Percentiles rank a stretch among this genome's conserved stretches.
These are phyloP conservation scores for Myripristis murdjan DNA, from an alignment of 2,797 vertebrate species.

Conservation along the genomic window DNA sequence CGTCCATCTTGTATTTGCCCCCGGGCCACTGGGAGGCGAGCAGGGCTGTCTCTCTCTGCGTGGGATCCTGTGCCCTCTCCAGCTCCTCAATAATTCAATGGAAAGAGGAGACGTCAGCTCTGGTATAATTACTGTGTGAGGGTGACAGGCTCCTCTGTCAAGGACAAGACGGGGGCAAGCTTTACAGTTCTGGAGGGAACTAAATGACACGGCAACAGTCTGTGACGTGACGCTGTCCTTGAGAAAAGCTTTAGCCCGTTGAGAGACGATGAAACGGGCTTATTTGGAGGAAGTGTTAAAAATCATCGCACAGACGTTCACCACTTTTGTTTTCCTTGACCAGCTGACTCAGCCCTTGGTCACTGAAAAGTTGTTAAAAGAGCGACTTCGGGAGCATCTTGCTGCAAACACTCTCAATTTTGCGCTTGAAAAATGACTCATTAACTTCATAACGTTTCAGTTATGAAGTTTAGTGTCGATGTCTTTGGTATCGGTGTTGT, in stretches of 20 bases:
- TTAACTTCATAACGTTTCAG: conserved; percentile 27
- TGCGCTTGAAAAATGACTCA: background rate
- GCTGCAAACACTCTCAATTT: conserved; percentile 1
- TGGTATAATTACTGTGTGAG: conserved; percentile 84
- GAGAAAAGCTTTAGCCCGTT: conserved; percentile 42
- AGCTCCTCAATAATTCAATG: conserved; percentile 86
- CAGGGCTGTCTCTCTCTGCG: conserved; percentile 64
- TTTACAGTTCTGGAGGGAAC: conserved; percentile 50
- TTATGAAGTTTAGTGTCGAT: conserved; percentile 10
- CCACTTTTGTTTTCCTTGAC: conserved; percentile 44
- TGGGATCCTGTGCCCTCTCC: conserved; percentile 73
- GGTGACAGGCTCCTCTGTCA: conserved; percentile 80
- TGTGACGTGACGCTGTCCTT: conserved; percentile 26
- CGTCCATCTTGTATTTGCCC: conserved; percentile 61
- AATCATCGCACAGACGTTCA: conserved; percentile 27
- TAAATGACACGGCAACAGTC: conserved; percentile 36
- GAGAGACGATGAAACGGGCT: conserved; percentile 68
- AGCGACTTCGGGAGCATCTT: conserved; percentile 1
- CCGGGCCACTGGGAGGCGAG: conserved; percentile 49
- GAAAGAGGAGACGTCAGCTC: conserved; percentile 81
- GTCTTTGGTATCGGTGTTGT: conserved; percentile 21
- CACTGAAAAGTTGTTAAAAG: conserved; percentile 22
- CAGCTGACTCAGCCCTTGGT: conserved; percentile 29
- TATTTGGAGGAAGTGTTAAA: conserved; percentile 37
- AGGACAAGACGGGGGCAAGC: conserved; percentile 70